Evolutionary conservation across 2,113 vertebrate species (phyloP).

Genomic region (Halcyon malimbica): DNA sequence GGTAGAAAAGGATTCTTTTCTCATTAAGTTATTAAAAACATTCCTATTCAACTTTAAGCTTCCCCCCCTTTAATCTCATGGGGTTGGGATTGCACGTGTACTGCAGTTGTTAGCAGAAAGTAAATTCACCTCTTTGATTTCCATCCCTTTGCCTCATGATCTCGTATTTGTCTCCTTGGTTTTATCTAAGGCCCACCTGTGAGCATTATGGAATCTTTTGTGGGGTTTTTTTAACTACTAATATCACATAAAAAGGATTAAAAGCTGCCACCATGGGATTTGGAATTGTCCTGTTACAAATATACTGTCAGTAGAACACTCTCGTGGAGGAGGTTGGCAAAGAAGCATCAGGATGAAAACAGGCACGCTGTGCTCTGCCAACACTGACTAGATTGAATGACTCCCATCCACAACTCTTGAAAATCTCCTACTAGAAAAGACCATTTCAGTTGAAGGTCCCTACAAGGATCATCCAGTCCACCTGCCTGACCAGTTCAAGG

Average conservation of each 20-base stretch:
- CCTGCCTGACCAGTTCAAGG: not conserved
- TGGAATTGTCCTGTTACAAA: not conserved
- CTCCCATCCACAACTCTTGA: not conserved
- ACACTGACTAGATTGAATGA: not conserved
- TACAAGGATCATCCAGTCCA: rapidly evolving
- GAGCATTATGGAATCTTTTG: not conserved
- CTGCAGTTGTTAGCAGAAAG: not conserved
- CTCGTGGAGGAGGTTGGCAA: not conserved
- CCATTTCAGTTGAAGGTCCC: not conserved
- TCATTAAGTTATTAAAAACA: not conserved
- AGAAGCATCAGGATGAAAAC: not conserved
- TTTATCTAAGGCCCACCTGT: not conserved
- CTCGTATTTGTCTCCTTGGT: not conserved
- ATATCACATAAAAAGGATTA: not conserved
- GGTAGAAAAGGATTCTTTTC: not conserved
- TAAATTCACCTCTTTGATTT: not conserved
- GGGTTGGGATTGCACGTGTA: not conserved
- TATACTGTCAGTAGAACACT: not conserved
- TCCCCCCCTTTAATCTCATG: not conserved
- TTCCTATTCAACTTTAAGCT: not conserved
- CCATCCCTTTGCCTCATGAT: not conserved
- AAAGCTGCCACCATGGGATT: not conserved
- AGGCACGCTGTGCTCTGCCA: not conserved
- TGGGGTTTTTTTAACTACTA: not conserved
- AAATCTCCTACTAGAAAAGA: not conserved